phyloP scores from a whole-genome alignment of 2,113 vertebrate species.

The Spheniscus mendiculus region DNA sequence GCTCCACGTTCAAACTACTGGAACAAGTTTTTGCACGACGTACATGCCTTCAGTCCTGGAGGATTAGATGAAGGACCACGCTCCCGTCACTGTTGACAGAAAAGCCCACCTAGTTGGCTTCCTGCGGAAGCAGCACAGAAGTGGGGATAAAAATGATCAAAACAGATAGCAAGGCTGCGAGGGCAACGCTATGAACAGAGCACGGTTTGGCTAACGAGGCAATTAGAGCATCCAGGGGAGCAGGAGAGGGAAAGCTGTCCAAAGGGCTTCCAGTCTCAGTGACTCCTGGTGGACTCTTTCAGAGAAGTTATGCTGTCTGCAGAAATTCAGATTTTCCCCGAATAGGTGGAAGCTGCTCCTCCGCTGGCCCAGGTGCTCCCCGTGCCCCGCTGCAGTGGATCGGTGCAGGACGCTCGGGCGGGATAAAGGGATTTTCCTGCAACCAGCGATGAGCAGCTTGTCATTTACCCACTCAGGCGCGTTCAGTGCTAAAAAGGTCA shows the following conservation, averaged over 20 bases:
- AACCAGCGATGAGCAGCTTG: background rate
- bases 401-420: fast-evolving
- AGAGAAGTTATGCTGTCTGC: background rate
- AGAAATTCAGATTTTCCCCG: background rate
- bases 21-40: background rate
- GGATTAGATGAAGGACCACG: background rate
- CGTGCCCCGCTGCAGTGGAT: too few relatives aligned
- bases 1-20: background rate
- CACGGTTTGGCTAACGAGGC: background rate
- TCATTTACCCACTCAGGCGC: too few relatives aligned
- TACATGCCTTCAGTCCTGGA: background rate
- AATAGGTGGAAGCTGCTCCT: background rate
- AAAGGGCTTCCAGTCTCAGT: background rate
- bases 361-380: background rate
- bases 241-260: background rate
- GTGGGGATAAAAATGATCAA: background rate
- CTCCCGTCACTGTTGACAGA: background rate
- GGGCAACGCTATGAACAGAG: background rate
- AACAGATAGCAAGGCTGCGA: background rate
- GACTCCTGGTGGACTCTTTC: background rate
- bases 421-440: background rate
- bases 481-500: background rate
- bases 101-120: background rate
- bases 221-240: background rate
- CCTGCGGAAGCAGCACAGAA: background rate